Base-by-base conservation (phyloP, 1,140 invertebrate species). In the Diuraphis noxia region DNA sequence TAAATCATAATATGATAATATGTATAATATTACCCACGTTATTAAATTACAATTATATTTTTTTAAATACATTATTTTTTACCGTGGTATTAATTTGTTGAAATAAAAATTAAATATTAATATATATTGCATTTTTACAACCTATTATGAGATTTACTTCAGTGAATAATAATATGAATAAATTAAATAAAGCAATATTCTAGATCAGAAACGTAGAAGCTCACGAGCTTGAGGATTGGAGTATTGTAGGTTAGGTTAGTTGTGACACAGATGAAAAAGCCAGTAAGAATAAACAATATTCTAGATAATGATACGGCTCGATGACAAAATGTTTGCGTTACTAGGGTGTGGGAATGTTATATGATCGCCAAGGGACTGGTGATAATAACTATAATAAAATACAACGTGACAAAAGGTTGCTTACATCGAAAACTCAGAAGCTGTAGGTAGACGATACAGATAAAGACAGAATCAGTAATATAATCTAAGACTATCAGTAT, bases 371-470 rank as follows among this genome's bases (percentile, higher is more conserved):
- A 43, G 56, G n/a, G 88, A 89, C 63, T 17, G 1, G 40, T n/a
- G 88, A 89, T 89, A 63, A 88, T 41, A 41, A 86, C 34, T 38
- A 86, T 52, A 46, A 90, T 90, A 79, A 90, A 46, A 41, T 40
- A 46, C 63, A 77, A 89, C 30, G 56, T 72, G 56, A n/a, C 40
- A 46, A 72, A 77, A 89, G 40, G 30, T 77, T 46, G 52, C 40
- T 49, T n/a, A 86, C 88, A 10, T 34, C 41, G 30, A 36, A 81
- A 46, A 34, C 36, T 77, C n/a, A 90, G 38, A 46, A 43, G 1
- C 19, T 9, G n/a, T 34, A 3, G 9, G 25, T 41, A 63, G 87
- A 88, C 87, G 13, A 88, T 38, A 72, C 23, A 63, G 36, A 88
- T 40, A 36, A 46, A 79, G 17, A 43, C 30, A 46, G 40, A 79